Base-by-base conservation (phyloP, 2,797 vertebrate species). In the Sandelia bainsii region DNA sequence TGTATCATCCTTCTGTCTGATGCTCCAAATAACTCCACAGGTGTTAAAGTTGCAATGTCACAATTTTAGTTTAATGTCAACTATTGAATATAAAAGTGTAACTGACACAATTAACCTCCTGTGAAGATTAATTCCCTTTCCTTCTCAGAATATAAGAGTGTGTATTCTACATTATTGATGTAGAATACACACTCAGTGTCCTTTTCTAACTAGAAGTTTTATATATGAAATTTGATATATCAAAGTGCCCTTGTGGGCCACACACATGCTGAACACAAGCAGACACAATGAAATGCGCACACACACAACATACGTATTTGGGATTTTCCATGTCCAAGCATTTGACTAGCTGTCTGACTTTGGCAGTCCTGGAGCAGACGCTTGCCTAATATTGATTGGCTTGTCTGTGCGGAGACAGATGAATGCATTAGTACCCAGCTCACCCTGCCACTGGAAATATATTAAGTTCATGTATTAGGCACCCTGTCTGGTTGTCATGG, bases 401-500 rank as follows among this genome's bases (percentile, higher is more conserved):
- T 91, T 93, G 93, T 95, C 94, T 94, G 87, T 85, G 85, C 73
- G 81, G 90, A 95, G 93, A 95, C 94, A 93, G 93, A 95, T 94
- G 93, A 94, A 93, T 92, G 93, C 94, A 94, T 93, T 92, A 92
- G 91, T 94, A 91, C 88, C 91, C 90, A 89, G 88, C 92, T 91
- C 92, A 86, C 89, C 91, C 91, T 88, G 89, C 92, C 87, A 93
- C 93, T 93, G 93, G 92, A 95, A 95, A 95, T 93, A 94, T 95
- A 95, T 95, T 95, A 95, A 94, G 93, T 94, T 94, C 90, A 87
- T 91, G 91, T 94, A 93, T 95, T 95, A 94, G 94, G 93, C 92
- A 92, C 93, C 93, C 93, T 91, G 93, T 94, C 95, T 95, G 92
- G 95, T 96, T 95, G 91, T 94, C 92, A 95, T 95, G 93, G 94